A percentile compares a stretch with the other conserved stretches of the same genome.
Conservation (phyloP, 1,140 invertebrate species). For the Cydia amplana region DNA sequence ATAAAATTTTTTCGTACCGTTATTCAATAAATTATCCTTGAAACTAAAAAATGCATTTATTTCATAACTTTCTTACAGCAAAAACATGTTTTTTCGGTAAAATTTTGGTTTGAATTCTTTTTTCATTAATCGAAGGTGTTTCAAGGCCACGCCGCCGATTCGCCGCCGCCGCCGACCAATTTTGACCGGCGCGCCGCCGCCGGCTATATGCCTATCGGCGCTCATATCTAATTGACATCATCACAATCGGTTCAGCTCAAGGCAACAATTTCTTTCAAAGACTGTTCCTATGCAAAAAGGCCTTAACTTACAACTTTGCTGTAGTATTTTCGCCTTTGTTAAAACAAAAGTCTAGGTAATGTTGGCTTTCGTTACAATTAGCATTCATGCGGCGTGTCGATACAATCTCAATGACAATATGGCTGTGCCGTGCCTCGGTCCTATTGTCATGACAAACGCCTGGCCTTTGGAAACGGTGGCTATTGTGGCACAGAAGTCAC, state of each 20-base stretch:
- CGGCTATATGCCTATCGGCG: no score
- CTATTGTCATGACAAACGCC: constrained; percentile 21
- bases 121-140: no score
- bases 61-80: no score
- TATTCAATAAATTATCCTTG: no score
- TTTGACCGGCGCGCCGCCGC: no score
- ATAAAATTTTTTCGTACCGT: no score
- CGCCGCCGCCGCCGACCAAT: no score
- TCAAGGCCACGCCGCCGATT: no score
- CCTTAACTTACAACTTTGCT: background rate
- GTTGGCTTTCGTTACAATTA: constrained; percentile 5
- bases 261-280: constrained; percentile 6
- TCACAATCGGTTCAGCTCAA: background rate
- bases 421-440: background rate
- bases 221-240: constrained; percentile 5
- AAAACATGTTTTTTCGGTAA: no score
- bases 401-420: constrained; percentile 26
- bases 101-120: no score
- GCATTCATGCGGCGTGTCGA: constrained; percentile 22
- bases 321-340: background rate
- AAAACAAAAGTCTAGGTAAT: background rate
- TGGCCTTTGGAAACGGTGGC: constrained; percentile 29
- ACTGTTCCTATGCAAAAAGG: background rate
- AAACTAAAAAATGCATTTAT: no score
- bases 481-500: background rate